Evolutionary conservation across 2,113 vertebrate species (phyloP).

Genomic region (Poeciliopsis turrubarensis): DNA sequence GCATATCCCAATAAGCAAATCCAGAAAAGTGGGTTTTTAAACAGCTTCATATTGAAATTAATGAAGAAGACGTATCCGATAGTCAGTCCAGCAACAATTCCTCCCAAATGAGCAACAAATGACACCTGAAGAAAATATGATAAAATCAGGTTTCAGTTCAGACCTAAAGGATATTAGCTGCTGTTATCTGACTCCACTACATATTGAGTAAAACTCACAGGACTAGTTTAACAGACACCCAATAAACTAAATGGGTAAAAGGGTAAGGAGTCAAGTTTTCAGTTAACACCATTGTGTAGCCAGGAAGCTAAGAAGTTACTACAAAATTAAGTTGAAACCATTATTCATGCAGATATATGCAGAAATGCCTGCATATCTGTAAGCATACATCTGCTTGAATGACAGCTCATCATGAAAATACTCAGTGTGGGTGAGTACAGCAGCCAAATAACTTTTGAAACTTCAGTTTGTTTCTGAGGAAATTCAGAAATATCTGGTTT

Average conservation of each 20-base stretch:
- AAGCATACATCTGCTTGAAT: background rate
- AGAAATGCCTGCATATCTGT: too few relatives aligned
- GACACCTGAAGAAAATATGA: slow-evolving; percentile 81
- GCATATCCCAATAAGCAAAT: slow-evolving; percentile 83
- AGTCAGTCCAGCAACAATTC: slow-evolving; percentile 90
- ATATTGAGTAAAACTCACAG: slow-evolving; percentile 15
- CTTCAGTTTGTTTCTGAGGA: background rate
- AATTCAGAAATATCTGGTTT: background rate
- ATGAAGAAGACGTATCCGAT: slow-evolving; percentile 92
- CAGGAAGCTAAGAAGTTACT: background rate
- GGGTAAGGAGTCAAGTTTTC: background rate
- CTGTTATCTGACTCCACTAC: background rate
- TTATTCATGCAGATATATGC: too few relatives aligned
- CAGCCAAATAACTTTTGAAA: background rate
- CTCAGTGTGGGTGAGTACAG: slow-evolving; percentile 1
- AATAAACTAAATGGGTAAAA: too few relatives aligned
- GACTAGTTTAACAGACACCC: slow-evolving; percentile 38
- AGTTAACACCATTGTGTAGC: too few relatives aligned
- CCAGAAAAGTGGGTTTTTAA: slow-evolving; percentile 90
- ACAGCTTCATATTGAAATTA: slow-evolving; percentile 83
- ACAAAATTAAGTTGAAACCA: background rate
- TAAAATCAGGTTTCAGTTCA: background rate
- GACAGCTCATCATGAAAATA: slow-evolving; percentile 6
- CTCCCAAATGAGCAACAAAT: slow-evolving; percentile 90
- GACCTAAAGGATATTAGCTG: background rate